Conservation (phyloP, 2,797 vertebrate species). For the Tympanoctomys barrerae region DNA sequence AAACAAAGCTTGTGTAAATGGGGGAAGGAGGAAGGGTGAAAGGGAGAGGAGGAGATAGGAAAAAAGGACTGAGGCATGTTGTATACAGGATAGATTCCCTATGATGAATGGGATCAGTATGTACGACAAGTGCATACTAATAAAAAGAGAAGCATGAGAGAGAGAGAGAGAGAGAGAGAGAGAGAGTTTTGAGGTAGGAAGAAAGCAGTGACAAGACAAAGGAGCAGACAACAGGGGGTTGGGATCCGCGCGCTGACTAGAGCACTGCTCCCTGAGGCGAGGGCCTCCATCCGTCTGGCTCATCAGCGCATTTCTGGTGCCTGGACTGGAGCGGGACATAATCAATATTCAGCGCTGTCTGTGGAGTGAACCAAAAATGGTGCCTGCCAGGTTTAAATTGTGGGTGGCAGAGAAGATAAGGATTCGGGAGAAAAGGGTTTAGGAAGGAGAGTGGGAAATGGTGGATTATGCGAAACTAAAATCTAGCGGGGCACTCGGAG, state of each 20-base stretch:
- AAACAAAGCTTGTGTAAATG: neutral
- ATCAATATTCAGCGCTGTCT: neutral
- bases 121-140: neutral
- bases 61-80: neutral
- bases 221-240: neutral
- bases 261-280: neutral
- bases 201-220: neutral
- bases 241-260: neutral
- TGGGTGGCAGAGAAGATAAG: neutral
- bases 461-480: neutral
- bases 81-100: neutral
- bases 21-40: neutral
- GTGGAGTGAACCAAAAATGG: neutral
- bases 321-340: neutral
- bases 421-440: neutral
- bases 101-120: neutral
- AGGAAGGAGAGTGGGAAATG: neutral
- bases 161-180: neutral
- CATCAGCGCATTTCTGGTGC: neutral
- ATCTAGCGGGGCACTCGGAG: neutral
- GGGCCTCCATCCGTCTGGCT: neutral
- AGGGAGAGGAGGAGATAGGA: neutral
- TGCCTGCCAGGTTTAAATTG: neutral
- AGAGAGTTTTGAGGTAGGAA: neutral
- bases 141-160: neutral